phyloP scores from a whole-genome alignment of 2,797 vertebrate genomes.

The Benthosema pterotum region DNA sequence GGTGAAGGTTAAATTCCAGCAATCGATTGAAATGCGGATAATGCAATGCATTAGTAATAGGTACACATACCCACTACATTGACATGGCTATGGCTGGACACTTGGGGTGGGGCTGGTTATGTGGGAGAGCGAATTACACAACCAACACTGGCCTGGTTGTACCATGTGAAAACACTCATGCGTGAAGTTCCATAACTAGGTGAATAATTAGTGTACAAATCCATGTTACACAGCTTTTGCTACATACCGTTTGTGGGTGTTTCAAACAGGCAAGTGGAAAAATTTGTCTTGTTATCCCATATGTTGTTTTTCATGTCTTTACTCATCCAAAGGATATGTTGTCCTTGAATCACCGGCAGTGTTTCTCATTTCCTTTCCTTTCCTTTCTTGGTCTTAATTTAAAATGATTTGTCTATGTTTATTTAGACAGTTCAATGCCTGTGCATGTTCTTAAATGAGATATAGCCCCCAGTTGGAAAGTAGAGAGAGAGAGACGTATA shows the following conservation, averaged over 20 bases:
- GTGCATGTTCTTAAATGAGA: no score
- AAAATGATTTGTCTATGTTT: no score
- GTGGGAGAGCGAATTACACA: conserved; percentile 17
- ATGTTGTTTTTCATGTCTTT: conserved; percentile 14
- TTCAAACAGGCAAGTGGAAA: conserved; percentile 15
- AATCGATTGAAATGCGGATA: background rate
- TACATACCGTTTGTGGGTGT: conserved; percentile 32
- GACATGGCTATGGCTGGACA: background rate
- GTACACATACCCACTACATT: background rate
- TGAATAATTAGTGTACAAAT: conserved; percentile 40
- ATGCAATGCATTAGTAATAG: background rate
- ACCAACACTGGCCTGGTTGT: conserved; percentile 21
- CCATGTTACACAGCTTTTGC: conserved; percentile 37
- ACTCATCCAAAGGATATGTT: conserved; percentile 19
- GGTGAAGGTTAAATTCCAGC: background rate
- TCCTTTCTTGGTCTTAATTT: no score
- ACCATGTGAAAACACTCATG: conserved; percentile 53
- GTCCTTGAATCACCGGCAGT: conserved; percentile 2
- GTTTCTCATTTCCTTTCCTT: no score
- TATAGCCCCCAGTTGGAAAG: no score
- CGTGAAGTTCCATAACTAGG: conserved; percentile 25
- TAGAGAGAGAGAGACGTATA: no score
- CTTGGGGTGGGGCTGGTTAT: background rate
- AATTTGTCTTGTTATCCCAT: no score
- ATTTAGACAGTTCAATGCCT: no score